Percentiles rank a stretch among this genome's conserved stretches.
These are phyloP conservation scores for Rutpela maculata DNA, from an alignment of 2,888 invertebrate genomes.

Conservation along the genomic window DNA sequence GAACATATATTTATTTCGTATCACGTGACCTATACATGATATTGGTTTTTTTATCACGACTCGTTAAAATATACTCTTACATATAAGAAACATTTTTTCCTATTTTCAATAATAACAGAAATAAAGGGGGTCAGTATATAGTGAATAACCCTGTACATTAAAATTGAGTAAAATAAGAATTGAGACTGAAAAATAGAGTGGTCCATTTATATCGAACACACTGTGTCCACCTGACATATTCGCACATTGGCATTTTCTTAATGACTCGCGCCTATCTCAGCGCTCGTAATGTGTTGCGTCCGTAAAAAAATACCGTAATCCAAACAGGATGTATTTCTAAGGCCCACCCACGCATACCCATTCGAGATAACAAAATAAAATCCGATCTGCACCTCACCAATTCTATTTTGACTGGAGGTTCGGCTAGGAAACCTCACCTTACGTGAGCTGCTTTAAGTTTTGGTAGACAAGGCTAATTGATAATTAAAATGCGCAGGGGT, in stretches of 20 bases:
- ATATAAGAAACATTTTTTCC: no score
- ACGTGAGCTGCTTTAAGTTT: conserved; percentile 56
- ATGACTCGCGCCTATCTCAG: background rate
- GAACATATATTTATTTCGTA: no score
- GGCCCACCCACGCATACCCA: conserved; percentile 10
- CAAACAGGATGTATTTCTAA: conserved; percentile 7
- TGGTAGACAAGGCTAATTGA: conserved; percentile 56
- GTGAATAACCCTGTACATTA: no score
- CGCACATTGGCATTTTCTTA: background rate
- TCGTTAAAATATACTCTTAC: no score
- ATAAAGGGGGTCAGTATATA: no score
- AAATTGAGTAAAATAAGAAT: no score
- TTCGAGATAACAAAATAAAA: conserved; percentile 11
- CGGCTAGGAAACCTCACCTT: conserved; percentile 44
- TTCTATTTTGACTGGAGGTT: conserved; percentile 32
- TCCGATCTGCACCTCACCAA: conserved; percentile 18
- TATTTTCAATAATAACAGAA: no score
- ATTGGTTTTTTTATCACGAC: no score
- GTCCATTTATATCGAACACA: background rate
- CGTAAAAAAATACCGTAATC: background rate
- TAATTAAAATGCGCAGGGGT: conserved; percentile 62
- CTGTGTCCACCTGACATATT: background rate
- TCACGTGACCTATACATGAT: no score
- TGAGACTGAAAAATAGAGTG: no score
- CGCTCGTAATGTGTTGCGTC: background rate